Evolutionary conservation across 1,140 invertebrate genomes (phyloP).

Genomic region (Drosophila subobscura): DNA sequence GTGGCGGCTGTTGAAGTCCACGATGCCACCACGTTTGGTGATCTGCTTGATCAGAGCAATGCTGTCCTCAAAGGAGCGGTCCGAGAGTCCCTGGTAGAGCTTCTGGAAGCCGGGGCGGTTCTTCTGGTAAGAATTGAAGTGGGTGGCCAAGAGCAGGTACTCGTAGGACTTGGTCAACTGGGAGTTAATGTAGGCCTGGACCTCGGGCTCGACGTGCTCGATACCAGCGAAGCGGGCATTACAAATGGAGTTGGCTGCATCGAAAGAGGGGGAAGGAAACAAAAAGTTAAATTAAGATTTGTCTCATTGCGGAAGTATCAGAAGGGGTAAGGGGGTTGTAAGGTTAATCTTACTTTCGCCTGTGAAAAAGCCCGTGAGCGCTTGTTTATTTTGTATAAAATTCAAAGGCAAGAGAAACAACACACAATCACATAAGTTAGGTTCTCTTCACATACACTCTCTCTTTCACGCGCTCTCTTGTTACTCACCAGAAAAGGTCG

Average conservation of each 20-base stretch:
- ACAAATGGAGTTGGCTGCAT: conserved; percentile 78
- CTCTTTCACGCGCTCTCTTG: conserved; percentile 28
- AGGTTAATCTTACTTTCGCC: conserved; percentile 62
- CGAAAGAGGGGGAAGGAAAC: not conserved
- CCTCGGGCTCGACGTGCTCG: conserved; percentile 84
- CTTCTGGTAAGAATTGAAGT: conserved; percentile 90
- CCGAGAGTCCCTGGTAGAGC: conserved; percentile 89
- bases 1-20: conserved; percentile 60
- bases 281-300: conserved; percentile 19
- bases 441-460: conserved; percentile 48
- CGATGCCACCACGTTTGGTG: conserved; percentile 87
- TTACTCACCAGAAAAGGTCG: conserved; percentile 65
- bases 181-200: conserved; percentile 86
- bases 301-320: not conserved
- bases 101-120: conserved; percentile 90
- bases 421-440: conserved; percentile 31
- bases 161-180: conserved; percentile 89
- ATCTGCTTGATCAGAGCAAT: conserved; percentile 91
- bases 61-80: conserved; percentile 89
- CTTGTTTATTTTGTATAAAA: conserved; percentile 74
- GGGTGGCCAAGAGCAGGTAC: conserved; percentile 89
- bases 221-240: conserved; percentile 88
- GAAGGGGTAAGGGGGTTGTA: not conserved
- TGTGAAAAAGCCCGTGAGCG: conserved; percentile 75
- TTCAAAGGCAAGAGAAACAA: conserved; percentile 48